Percentiles rank a stretch among this genome's conserved stretches.
These are phyloP conservation scores for Brachyptera putata DNA, from an alignment of 2,888 invertebrate genomes.

Conservation along the genomic window DNA sequence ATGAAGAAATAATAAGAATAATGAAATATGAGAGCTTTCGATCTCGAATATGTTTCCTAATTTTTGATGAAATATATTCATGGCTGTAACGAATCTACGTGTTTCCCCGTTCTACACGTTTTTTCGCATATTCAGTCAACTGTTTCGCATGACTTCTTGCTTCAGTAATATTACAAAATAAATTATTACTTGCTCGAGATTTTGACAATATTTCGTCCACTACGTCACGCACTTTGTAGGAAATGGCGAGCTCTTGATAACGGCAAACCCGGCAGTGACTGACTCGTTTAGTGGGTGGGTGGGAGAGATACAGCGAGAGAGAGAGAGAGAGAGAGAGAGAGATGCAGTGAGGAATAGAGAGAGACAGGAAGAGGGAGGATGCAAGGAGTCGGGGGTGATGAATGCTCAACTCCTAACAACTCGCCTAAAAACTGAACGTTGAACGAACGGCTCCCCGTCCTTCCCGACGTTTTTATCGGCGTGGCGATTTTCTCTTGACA, in stretches of 20 bases:
- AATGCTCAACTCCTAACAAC: constrained; percentile 15
- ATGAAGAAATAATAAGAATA: too few relatives aligned
- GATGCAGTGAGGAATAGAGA: not conserved
- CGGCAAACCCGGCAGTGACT: not conserved
- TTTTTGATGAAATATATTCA: too few relatives aligned
- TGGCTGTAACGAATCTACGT: too few relatives aligned
- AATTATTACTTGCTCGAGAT: too few relatives aligned
- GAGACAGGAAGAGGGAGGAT: too few relatives aligned
- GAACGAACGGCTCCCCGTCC: not conserved
- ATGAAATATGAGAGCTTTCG: too few relatives aligned
- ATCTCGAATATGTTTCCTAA: too few relatives aligned
- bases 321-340: not conserved
- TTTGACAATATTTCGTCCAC: not conserved
- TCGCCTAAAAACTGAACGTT: constrained; percentile 6
- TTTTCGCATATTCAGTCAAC: too few relatives aligned
- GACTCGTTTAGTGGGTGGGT: not conserved
- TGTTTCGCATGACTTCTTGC: too few relatives aligned
- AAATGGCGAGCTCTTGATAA: constrained; percentile 5
- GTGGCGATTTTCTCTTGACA: constrained; percentile 23
- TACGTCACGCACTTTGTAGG: not conserved
- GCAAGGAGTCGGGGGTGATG: constrained; percentile 16
- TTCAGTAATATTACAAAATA: too few relatives aligned
- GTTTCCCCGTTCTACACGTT: too few relatives aligned
- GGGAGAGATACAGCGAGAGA: not conserved
- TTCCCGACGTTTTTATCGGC: constrained; percentile 1